Evolutionary conservation across 2,888 invertebrate species (phyloP).

Genomic region (Microdon myrmicae): DNA sequence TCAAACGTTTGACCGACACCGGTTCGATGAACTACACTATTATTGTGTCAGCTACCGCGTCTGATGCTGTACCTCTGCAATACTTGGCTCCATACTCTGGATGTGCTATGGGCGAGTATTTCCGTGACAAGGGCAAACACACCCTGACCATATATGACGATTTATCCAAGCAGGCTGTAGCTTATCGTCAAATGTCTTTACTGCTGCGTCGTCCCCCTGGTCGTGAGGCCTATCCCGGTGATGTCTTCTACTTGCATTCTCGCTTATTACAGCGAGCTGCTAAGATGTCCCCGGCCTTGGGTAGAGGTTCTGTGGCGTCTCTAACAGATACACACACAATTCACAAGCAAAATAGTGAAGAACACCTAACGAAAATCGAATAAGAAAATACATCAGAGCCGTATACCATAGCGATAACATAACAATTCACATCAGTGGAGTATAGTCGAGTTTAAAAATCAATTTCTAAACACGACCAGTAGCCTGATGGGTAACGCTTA

Average conservation of each 20-base stretch:
- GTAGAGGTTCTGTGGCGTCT: too few species aligned
- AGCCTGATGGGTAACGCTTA: too few species aligned
- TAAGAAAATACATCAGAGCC: too few species aligned
- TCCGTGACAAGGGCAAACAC: conserved; percentile 99
- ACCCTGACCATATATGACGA: conserved; percentile 99
- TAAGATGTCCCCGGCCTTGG: conserved; percentile 95
- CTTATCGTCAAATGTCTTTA: conserved; percentile 99
- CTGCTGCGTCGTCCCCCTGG: conserved; percentile 98
- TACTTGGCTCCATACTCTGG: conserved; percentile 99
- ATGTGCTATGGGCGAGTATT: conserved; percentile 99
- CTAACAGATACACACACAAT: too few species aligned
- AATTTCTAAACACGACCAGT: too few species aligned
- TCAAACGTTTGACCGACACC: conserved; percentile 89
- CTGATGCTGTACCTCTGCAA: conserved; percentile 99
- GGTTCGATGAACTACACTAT: conserved; percentile 97
- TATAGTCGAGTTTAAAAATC: too few species aligned
- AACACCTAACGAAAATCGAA: too few species aligned
- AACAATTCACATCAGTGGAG: too few species aligned
- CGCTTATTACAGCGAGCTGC: conserved; percentile 99
- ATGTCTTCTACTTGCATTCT: conserved; percentile 99
- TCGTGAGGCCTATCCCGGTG: conserved; percentile 99
- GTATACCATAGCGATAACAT: too few species aligned
- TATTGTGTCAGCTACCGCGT: conserved; percentile 98
- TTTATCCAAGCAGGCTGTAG: conserved; percentile 99
- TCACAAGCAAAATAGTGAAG: too few species aligned